Conservation (phyloP, 2,113 vertebrate species). For the Psophia crepitans region DNA sequence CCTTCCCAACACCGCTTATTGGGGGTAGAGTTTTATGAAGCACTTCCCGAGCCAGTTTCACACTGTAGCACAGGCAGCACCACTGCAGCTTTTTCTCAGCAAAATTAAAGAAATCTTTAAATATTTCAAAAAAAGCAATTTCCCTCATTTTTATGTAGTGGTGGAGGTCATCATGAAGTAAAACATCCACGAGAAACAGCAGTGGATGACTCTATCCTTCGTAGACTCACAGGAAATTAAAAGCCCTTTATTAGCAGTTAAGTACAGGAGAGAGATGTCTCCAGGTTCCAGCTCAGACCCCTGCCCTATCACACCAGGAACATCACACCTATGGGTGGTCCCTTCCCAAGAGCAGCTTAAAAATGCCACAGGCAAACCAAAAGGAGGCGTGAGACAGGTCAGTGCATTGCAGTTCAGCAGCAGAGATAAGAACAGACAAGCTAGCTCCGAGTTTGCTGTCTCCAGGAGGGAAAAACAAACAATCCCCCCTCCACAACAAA, state of each 20-base stretch:
- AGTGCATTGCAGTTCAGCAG: background rate
- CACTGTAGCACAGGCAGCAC: background rate
- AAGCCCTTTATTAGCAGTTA: background rate
- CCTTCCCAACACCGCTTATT: background rate
- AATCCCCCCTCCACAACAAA: background rate
- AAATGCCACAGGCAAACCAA: background rate
- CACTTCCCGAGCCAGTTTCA: background rate
- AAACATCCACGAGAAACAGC: background rate
- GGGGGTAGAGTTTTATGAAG: background rate
- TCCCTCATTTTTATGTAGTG: background rate
- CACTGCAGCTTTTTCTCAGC: background rate
- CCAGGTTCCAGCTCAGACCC: background rate
- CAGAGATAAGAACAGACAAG: background rate
- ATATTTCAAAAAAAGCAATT: background rate
- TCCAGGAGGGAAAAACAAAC: background rate
- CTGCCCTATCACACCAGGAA: accelerated
- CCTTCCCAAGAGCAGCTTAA: background rate
- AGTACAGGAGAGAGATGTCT: background rate
- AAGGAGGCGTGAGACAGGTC: background rate
- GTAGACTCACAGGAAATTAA: background rate
- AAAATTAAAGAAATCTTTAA: background rate
- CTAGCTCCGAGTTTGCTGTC: background rate
- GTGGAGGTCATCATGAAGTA: background rate
- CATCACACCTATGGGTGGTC: background rate
- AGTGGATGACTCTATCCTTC: background rate